These are phyloP conservation scores for Aleadryas rufinucha DNA, from an alignment of 2,113 vertebrate species.

Conservation along the genomic window DNA sequence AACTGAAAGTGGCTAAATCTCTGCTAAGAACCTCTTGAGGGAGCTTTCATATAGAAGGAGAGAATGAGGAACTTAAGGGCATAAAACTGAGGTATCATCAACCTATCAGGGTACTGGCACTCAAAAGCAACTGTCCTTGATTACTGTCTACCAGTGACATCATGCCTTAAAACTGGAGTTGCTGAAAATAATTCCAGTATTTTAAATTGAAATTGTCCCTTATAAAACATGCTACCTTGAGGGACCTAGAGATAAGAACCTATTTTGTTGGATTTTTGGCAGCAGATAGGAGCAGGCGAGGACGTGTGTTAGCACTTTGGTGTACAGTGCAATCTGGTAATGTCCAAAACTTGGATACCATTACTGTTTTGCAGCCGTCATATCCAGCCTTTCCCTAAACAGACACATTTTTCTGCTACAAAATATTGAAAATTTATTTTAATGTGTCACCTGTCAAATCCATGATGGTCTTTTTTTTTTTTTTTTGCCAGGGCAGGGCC, in stretches of 20 bases:
- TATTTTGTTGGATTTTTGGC: neutral
- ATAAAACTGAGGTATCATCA: neutral
- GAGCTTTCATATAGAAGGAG: neutral
- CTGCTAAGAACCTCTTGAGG: neutral
- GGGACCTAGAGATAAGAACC: neutral
- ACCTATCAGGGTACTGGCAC: neutral
- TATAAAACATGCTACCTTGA: neutral
- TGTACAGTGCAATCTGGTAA: neutral
- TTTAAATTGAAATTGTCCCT: neutral
- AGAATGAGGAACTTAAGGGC: neutral
- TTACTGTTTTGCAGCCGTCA: neutral
- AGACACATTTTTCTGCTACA: neutral
- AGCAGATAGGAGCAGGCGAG: neutral
- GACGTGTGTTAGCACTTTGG: neutral
- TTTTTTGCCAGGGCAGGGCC: neutral
- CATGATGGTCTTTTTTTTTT: neutral
- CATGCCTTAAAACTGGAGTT: neutral
- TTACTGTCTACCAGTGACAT: neutral
- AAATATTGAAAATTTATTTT: neutral
- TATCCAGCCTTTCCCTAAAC: neutral
- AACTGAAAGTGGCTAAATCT: neutral
- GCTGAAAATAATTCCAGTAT: constrained; percentile 16
- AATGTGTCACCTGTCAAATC: neutral
- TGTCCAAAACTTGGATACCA: neutral
- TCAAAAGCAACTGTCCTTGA: constrained; percentile 27